phyloP scores from a whole-genome alignment of 2,113 vertebrate species.

The Phyllostomus hastatus region DNA sequence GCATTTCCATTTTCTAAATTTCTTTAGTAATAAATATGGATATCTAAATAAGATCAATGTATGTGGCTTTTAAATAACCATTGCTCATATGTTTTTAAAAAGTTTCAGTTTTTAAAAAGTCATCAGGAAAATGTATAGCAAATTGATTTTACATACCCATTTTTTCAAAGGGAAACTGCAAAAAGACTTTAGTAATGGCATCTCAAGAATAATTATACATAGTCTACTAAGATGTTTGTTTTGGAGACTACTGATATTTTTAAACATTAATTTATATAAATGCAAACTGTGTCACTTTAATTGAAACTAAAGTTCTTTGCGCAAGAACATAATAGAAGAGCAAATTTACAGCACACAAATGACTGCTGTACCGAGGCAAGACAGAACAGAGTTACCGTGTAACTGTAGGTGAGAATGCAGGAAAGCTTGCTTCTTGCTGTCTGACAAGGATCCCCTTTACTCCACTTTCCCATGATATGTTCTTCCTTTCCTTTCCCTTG shows the following conservation, averaged over 20 bases:
- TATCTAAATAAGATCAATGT: background rate
- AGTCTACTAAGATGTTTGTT: background rate
- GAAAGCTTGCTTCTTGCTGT: background rate
- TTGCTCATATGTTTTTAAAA: background rate
- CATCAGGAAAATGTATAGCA: background rate
- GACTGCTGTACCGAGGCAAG: background rate
- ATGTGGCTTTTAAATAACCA: slow-evolving; percentile 12
- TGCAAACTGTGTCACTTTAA: background rate
- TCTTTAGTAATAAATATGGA: background rate
- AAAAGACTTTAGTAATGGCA: background rate
- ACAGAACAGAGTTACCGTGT: background rate
- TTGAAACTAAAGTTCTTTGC: background rate
- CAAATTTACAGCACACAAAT: background rate
- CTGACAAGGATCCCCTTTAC: background rate
- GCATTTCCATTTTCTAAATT: slow-evolving; percentile 2
- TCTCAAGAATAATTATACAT: background rate
- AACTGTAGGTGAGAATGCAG: background rate
- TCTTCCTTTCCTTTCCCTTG: background rate
- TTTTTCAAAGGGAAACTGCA: background rate
- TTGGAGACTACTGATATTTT: background rate
- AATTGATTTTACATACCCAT: background rate
- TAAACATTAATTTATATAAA: background rate
- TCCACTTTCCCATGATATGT: background rate
- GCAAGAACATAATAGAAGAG: background rate
- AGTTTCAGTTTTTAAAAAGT: background rate